These are phyloP conservation scores for Sylvia borin DNA, from an alignment of 2,797 vertebrate genomes.

Conservation along the genomic window DNA sequence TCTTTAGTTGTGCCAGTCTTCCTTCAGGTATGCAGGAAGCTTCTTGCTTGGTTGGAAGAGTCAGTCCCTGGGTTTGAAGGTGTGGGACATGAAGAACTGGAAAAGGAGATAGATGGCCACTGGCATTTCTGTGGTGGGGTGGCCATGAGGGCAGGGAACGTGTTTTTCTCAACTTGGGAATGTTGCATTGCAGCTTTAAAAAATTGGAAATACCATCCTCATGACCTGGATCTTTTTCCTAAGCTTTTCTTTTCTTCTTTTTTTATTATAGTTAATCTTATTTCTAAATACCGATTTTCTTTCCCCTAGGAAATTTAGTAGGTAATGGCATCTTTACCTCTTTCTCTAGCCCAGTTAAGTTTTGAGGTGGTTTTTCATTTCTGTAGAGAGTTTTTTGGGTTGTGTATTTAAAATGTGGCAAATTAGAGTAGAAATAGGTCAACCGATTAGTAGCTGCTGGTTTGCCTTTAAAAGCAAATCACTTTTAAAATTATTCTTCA, in stretches of 20 bases:
- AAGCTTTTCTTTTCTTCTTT: constrained; percentile 24
- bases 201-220: constrained; percentile 1
- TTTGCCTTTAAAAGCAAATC: constrained; percentile 51
- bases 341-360: constrained; percentile 8
- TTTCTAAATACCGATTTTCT: neutral
- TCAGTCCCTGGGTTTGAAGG: neutral
- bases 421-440: constrained; percentile 49
- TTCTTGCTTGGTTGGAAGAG: neutral
- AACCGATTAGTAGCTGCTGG: neutral
- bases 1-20: neutral
- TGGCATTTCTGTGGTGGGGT: neutral
- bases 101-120: neutral
- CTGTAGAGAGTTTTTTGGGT: neutral
- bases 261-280: constrained; percentile 10
- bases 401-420: constrained; percentile 2
- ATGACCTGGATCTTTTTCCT: neutral
- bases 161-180: neutral
- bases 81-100: neutral
- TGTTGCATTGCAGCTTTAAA: neutral
- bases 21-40: neutral
- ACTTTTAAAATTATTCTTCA: constrained; percentile 15
- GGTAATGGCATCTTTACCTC: neutral
- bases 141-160: neutral
- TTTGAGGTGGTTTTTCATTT: constrained; percentile 12
- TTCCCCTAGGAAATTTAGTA: neutral